phyloP scores from a whole-genome alignment of 2,797 vertebrate species.

The Rhabdophis nuchalis region DNA sequence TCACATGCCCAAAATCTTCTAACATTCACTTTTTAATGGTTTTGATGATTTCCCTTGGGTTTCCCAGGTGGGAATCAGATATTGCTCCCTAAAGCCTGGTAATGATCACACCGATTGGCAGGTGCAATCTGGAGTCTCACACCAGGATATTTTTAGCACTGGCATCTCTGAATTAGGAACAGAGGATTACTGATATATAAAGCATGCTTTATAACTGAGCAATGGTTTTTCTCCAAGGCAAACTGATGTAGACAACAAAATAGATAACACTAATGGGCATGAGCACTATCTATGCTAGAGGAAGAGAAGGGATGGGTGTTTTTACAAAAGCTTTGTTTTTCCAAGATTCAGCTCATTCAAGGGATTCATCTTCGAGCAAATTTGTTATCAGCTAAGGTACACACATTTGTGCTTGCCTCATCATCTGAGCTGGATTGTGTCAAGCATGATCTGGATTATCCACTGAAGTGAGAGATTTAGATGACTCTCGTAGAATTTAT shows the following conservation, averaged over 20 bases:
- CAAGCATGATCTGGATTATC: neutral
- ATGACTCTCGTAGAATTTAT: neutral
- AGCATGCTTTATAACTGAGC: neutral
- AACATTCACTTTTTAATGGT: too few species aligned
- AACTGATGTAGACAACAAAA: neutral
- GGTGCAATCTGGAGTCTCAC: neutral
- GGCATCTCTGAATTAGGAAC: neutral
- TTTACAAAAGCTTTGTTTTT: neutral
- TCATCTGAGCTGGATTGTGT: neutral
- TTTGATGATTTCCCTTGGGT: too few species aligned
- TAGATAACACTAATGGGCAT: neutral
- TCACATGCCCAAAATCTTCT: too few species aligned
- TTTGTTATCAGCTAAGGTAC: neutral
- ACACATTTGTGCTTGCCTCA: neutral
- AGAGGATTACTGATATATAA: neutral
- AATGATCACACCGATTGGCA: neutral
- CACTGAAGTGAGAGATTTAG: neutral
- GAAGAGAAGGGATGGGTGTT: neutral
- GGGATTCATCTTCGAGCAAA: neutral
- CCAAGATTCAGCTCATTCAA: neutral
- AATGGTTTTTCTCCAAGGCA: neutral
- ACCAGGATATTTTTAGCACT: neutral
- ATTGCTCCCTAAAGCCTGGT: neutral
- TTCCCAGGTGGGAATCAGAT: neutral
- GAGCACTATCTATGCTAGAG: neutral